A percentile compares a stretch with the other conserved stretches of the same genome.
Evolutionary conservation across 2,797 vertebrate species (phyloP).

Genomic region (Danio albolineatus): DNA sequence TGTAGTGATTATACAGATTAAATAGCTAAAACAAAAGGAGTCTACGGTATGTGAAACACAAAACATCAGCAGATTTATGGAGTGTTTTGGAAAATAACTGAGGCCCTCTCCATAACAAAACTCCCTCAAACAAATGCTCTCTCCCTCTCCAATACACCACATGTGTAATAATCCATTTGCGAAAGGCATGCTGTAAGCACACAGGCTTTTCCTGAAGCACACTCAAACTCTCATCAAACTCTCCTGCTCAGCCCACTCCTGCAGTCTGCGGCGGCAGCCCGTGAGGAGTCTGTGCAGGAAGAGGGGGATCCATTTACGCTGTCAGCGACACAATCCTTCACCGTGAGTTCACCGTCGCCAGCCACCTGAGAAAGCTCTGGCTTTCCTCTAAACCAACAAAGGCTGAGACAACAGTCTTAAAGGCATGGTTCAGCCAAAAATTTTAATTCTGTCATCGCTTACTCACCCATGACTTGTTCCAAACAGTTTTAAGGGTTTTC

Average conservation of each 20-base stretch:
- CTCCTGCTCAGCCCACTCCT: constrained; percentile 62
- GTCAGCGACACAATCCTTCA: constrained; percentile 78
- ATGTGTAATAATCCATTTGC: constrained; percentile 9
- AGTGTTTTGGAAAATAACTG: neutral
- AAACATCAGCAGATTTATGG: neutral
- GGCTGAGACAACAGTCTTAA: neutral
- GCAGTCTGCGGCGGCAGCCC: constrained; percentile 69
- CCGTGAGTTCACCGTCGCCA: constrained; percentile 78
- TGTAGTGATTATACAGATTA: too few relatives aligned
- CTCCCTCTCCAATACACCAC: neutral
- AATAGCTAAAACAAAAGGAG: neutral
- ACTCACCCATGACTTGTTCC: too few relatives aligned
- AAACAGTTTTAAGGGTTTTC: too few relatives aligned
- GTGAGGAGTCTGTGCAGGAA: constrained; percentile 74
- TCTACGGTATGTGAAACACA: neutral
- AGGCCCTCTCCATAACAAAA: neutral
- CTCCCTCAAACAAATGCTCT: neutral
- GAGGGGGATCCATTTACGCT: constrained; percentile 81
- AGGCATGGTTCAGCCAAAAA: too few relatives aligned
- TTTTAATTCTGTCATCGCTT: too few relatives aligned
- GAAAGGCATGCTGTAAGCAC: constrained; percentile 29
- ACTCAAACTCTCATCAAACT: constrained; percentile 42
- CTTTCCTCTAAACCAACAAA: constrained; percentile 51
- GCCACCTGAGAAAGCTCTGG: constrained; percentile 62
- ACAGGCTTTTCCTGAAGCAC: constrained; percentile 19